A percentile compares a stretch with the other conserved stretches of the same genome.
These are phyloP conservation scores for Drosophila subobscura DNA, from an alignment of 1,140 invertebrate genomes.

Conservation along the genomic window DNA sequence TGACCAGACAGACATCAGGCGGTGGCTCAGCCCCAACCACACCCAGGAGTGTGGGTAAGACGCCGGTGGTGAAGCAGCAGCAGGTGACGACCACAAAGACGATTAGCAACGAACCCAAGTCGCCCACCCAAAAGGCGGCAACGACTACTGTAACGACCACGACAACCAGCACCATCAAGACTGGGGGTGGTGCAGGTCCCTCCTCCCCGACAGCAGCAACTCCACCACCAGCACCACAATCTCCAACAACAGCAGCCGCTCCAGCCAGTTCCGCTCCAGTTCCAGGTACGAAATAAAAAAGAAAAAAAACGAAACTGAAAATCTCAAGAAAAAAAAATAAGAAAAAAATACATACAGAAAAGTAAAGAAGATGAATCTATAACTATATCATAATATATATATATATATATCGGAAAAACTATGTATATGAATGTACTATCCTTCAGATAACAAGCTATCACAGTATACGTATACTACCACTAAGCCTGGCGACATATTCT, in stretches of 20 bases:
- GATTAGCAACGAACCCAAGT: conserved; percentile 60
- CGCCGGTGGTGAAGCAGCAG: conserved; percentile 48
- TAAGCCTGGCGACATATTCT: conserved; percentile 82
- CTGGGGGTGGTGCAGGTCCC: background rate
- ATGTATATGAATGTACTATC: conserved; percentile 81
- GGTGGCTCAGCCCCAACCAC: conserved; percentile 38
- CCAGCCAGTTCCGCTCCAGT: conserved; percentile 43
- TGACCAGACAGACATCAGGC: conserved; percentile 53
- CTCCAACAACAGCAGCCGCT: conserved; percentile 6
- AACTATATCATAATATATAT: conserved; percentile 19
- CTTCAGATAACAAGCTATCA: conserved; percentile 79
- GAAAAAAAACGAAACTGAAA: conserved; percentile 23
- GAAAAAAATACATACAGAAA: conserved; percentile 22
- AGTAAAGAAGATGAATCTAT: conserved; percentile 35
- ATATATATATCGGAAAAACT: conserved; percentile 61
- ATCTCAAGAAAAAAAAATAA: conserved; percentile 22
- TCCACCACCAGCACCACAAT: conserved; percentile 1
- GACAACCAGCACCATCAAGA: conserved; percentile 41
- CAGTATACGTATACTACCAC: conserved; percentile 82
- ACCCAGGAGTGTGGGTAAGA: conserved; percentile 61
- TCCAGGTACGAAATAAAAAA: conserved; percentile 79
- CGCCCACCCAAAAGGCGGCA: conserved; percentile 40
- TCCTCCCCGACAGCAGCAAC: conserved; percentile 13
- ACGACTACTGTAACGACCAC: conserved; percentile 44
- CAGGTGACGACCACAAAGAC: conserved; percentile 49